Conservation (phyloP, 2,113 vertebrate genomes). For the Sorex araneus region DNA sequence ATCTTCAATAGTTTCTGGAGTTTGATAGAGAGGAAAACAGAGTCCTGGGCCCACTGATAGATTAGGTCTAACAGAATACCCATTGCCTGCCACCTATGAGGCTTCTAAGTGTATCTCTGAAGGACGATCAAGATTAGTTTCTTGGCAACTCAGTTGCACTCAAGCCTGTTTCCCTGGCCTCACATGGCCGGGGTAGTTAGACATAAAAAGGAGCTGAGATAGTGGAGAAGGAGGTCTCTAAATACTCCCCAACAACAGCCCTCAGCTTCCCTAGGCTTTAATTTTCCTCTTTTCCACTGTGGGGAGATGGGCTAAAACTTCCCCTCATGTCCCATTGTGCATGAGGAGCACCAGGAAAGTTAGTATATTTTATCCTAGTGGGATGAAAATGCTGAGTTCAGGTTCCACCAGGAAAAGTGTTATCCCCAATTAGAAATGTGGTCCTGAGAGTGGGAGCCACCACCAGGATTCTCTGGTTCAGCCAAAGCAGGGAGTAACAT, state of each 20-base stretch:
- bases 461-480: no score
- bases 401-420: no score
- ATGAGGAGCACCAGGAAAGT: background rate
- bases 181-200: background rate
- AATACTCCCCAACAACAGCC: background rate
- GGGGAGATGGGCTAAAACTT: background rate
- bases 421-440: no score
- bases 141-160: background rate
- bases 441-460: no score
- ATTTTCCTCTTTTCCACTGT: background rate
- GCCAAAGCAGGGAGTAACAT: no score
- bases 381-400: background rate
- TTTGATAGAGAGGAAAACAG: background rate
- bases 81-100: no score
- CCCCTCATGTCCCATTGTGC: background rate
- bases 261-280: background rate
- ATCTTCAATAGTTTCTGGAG: background rate
- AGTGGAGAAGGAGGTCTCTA: background rate
- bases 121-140: background rate
- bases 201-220: background rate
- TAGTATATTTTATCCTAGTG: fast-evolving
- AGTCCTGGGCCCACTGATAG: background rate
- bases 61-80: background rate
- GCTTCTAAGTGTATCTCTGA: no score
- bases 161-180: background rate